Base-by-base conservation (phyloP, 2,888 invertebrate genomes). In the Electrophaes corylata region DNA sequence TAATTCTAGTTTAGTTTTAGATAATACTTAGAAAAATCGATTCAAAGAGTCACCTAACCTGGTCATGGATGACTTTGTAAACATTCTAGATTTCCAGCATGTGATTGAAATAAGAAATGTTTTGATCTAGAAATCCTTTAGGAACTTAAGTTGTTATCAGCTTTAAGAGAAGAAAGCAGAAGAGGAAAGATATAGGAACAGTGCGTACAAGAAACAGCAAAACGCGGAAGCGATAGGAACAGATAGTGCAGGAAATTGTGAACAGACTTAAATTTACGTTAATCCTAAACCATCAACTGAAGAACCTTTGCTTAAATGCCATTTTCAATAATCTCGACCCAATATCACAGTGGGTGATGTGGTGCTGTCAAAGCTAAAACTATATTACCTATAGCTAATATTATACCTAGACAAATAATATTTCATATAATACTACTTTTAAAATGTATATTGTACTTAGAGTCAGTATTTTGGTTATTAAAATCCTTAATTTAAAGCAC, bases 331-430 rank as follows among this genome's bases (percentile, higher is more conserved):
- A 43, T 57, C 65, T 75, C 88, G 72, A 80, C 83, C 89, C 87
- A 79, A 80, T 91, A 91, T 91, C 90, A 91, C 90, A 91, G 90
- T 78, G 85, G 83, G 88, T 81, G 90, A 91, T 90, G 90, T 90
- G 57, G 64, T 66, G 64, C 50, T 46, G 20, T 57, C 54, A 57
- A 50, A 60, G 51, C 60, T 63, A 63, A 47, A 58, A 40, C 64
- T 69, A 70, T 68, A 45, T 69, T 70, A 75, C 49, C 69, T 69
- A 54, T 40, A 16, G 1, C 37, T 40, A 29, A 14, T 33, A 39
- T 11, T 49, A 26, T 18, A 48, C 8, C 19, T 46, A 46, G 10
- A 6, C 26, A 29, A 29, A 29, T 26, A 26, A 26, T 6, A 26
- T 6, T 6, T 26, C 26, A 3, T 26, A 6, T 26, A 26, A 6